Evolutionary conservation across 1,140 invertebrate species (phyloP), one percentile per base, ranked within the genome.

Genomic region (Papilio dardanus): DNA sequence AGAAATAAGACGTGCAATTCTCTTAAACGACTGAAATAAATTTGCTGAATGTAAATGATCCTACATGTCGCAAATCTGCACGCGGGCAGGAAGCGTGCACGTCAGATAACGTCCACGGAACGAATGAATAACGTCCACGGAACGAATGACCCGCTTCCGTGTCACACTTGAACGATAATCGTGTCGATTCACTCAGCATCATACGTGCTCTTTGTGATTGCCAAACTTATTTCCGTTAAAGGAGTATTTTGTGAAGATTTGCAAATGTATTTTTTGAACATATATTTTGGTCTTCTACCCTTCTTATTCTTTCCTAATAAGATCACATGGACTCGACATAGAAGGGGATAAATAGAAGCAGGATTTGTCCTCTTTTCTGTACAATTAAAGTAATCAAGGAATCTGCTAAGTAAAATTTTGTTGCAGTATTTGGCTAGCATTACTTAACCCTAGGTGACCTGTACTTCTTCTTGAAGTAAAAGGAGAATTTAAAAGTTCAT

Each of bases 41-140:
- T 73, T 73, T 19, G 42, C 46, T 54, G 71, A 73, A 73, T 73
- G 30, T 73, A 73, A 73, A 73, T 54, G 71, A 73, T 35, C 46
- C 31, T 37, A 58, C 71, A 73, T 73, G 71, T 73, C 46, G 28
- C 71, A 73, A 54, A 50, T 33, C 71, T 54, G 42, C 46, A 54
- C 21, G 71, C 30, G 10, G n/a, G 30, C 10, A n/a, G 46, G 46
- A 73, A 73, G 46, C 71, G 42, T 73, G 71, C 71, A 40, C 42
- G 46, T 73, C 50, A 54, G 71, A 73, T 73, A 73, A 73, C 71
- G 71, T 73, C 46, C 71, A 73, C 42, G n/a, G 71, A 54, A 73
- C 46, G 71, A 73, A 73, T 73, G 71, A 73, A 73, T 73, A 73
- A 73, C 71, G 71, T 73, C 46, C 46, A 73, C 42, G 28, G 71